Evolutionary conservation across 2,113 vertebrate species (phyloP), one percentile per base, ranked within the genome.

Genomic region (Hylia prasina): DNA sequence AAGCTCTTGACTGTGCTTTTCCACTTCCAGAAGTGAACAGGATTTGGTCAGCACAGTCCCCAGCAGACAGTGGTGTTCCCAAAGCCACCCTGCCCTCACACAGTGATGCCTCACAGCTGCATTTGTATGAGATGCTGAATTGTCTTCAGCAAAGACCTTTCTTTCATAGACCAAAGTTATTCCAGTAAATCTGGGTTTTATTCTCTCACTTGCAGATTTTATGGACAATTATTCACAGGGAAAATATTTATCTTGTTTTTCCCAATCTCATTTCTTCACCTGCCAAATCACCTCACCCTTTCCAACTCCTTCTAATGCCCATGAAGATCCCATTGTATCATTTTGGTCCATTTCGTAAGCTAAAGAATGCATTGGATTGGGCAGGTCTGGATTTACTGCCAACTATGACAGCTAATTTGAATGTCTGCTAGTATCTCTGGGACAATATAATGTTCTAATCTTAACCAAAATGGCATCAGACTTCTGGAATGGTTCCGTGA

Each of bases 211-310:
- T 91, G 60, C 22, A 80, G 71, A 60, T 54, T 63, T 90, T 83
- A 66, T 80, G 87, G 83, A 87, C 94, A 92, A 31, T 96, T 92
- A 93, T 93, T 96, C 94, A 85, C 70, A 73, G 73, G 94, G 77
- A 97, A 97, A 94, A 87, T 81, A 87, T 92, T 87, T 84, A 84
- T 95, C 81, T 75, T 91, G 77, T 87, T 96, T 97, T 96, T 94
- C 85, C 93, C 91, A 89, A 83, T 90, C 64, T 85, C 56, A 54
- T 82, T 96, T 82, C 89, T 82, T 72, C 87, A 86, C 92, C 85
- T 92, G 87, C 94, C 92, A 94, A 75, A 82, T 88, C 0, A 51
- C 50, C 66, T 82, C 83, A 92, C 76, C 69, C 90, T 96, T 93
- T 94, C 95, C 90, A 94, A 69, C 71, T 91, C 50, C 50, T 92